Evolutionary conservation across 2,888 invertebrate species (phyloP).

Genomic region (Anarsia innoxiella): DNA sequence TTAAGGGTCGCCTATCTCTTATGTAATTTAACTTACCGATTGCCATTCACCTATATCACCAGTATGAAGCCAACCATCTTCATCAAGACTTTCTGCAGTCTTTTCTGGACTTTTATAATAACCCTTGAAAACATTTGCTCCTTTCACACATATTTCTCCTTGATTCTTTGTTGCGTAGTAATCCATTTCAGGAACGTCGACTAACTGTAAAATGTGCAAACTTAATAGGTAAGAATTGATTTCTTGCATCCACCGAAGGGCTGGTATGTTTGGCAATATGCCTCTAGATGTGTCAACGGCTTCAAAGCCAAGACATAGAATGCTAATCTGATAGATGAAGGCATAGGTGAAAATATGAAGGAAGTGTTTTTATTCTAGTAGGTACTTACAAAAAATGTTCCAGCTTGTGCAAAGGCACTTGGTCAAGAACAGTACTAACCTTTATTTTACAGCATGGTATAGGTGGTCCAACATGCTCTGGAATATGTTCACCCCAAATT

Average conservation of each 20-base stretch:
- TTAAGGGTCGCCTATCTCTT: no score
- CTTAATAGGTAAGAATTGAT: neutral
- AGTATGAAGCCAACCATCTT: constrained; percentile 92
- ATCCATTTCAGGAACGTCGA: constrained; percentile 96
- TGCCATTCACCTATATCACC: constrained; percentile 94
- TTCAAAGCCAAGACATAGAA: no score
- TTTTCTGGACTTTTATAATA: constrained; percentile 5
- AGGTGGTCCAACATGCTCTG: constrained; percentile 92
- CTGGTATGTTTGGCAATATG: no score
- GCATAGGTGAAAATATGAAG: no score
- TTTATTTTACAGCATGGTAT: constrained; percentile 90
- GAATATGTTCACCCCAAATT: constrained; percentile 79
- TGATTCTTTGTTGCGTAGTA: constrained; percentile 84
- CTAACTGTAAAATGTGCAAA: constrained; percentile 61
- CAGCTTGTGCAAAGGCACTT: no score
- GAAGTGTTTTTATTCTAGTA: no score
- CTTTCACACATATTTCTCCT: constrained; percentile 91
- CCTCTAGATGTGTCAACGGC: neutral
- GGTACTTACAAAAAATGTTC: no score
- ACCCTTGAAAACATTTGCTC: constrained; percentile 89
- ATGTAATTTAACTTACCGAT: constrained; percentile 80
- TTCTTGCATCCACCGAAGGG: no score
- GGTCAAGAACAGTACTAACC: constrained; percentile 20
- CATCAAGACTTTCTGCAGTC: constrained; percentile 73
- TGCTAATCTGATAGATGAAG: no score